phyloP scores from a whole-genome alignment of 1,140 invertebrate species.

The Lutraria rhynchaena region DNA sequence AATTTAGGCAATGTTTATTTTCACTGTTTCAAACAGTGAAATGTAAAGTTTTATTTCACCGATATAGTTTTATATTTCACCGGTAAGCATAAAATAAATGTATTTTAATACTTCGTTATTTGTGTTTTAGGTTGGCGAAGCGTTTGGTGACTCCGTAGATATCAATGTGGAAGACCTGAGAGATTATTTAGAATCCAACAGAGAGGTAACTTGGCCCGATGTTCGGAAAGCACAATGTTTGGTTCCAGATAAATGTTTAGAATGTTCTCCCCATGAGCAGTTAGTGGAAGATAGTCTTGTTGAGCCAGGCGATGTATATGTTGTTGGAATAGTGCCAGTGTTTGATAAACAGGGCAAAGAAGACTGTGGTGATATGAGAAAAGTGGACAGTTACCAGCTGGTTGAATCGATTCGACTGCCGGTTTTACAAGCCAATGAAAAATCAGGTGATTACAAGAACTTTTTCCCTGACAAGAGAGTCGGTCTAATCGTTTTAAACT shows the following conservation, averaged over 20 bases:
- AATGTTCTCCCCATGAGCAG: conserved; percentile 25
- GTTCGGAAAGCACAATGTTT: conserved; percentile 17
- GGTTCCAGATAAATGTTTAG: conserved; percentile 5
- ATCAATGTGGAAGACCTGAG: background rate
- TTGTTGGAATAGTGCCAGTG: conserved; percentile 44
- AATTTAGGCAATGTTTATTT: no score
- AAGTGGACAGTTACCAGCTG: conserved; percentile 7
- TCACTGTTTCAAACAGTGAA: no score
- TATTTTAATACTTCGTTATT: background rate
- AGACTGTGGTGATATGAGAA: conserved; percentile 25
- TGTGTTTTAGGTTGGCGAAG: conserved; percentile 22
- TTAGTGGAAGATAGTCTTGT: conserved; percentile 38
- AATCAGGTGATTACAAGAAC: background rate
- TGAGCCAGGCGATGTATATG: conserved; percentile 53
- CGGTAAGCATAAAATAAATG: no score
- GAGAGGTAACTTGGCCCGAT: conserved; percentile 13
- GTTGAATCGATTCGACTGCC: conserved; percentile 15
- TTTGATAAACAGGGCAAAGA: background rate
- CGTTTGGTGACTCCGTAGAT: background rate
- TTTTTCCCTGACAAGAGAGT: conserved; percentile 7
- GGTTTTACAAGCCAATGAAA: background rate
- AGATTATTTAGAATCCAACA: background rate
- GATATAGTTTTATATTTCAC: no score
- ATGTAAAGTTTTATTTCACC: no score
- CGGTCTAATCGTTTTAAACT: conserved; percentile 51